Evolutionary conservation across 2,113 vertebrate genomes (phyloP).

Genomic region (Ramphastos sulfuratus): DNA sequence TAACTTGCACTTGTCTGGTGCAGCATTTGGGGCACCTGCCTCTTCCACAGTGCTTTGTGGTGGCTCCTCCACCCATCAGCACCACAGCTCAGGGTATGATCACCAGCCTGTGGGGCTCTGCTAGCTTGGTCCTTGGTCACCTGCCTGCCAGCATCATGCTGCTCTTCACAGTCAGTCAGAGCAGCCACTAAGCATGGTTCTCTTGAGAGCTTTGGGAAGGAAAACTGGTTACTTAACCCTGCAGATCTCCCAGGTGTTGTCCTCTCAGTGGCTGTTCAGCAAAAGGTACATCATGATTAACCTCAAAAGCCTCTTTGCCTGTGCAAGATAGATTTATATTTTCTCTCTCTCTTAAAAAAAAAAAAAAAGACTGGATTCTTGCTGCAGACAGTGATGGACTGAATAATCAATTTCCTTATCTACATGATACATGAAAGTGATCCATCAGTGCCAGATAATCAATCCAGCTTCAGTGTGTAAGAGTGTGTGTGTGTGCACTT

Average conservation of each 20-base stretch:
- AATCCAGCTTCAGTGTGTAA: constrained; percentile 71
- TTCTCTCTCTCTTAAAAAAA: constrained; percentile 42
- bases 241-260: background rate
- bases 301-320: constrained; percentile 9
- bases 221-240: rapidly evolving
- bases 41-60: rapidly evolving
- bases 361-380: constrained; percentile 54
- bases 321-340: constrained; percentile 74
- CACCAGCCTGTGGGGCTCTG: background rate
- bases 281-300: constrained; percentile 16
- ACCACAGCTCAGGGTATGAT: background rate
- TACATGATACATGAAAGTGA: constrained; percentile 84
- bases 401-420: constrained; percentile 93
- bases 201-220: background rate
- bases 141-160: background rate
- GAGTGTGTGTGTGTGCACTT: background rate
- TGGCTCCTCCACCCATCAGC: background rate
- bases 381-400: constrained; percentile 81
- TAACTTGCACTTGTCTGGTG: background rate
- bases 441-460: constrained; percentile 87
- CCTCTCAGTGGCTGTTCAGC: background rate
- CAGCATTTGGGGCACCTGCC: background rate
- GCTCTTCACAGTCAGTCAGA: rapidly evolving
- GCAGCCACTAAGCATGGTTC: rapidly evolving
- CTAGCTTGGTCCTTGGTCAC: background rate